Conservation (phyloP, 1,140 invertebrate genomes). For the Araneus ventricosus region DNA sequence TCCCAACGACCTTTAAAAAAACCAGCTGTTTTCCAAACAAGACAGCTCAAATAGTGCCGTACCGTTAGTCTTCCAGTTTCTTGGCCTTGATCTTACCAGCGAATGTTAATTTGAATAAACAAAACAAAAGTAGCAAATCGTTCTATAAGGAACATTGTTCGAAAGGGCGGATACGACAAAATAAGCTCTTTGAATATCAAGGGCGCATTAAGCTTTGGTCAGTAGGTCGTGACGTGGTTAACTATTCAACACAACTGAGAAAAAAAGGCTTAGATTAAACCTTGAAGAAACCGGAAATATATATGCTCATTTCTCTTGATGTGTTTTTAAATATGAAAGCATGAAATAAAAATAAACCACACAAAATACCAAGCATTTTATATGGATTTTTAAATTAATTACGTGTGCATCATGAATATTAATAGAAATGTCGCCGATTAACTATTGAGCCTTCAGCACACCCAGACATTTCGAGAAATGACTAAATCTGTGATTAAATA, state of each 20-base stretch:
- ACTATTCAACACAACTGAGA: neutral
- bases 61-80: neutral
- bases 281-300: constrained; percentile 4
- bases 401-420: neutral
- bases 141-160: neutral
- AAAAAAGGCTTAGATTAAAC: neutral
- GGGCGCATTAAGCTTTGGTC: neutral
- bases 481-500: no score
- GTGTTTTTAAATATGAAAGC: neutral
- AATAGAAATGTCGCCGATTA: neutral
- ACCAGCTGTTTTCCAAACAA: no score
- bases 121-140: neutral
- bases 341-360: neutral
- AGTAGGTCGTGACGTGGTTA: neutral
- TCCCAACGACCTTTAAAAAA: no score
- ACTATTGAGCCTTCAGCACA: neutral
- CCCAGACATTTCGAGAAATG: no score
- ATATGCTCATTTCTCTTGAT: neutral
- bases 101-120: neutral
- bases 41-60: neutral
- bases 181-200: constrained; percentile 7
- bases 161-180: neutral
- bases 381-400: no score
- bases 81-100: neutral
- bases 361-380: no score